Evolutionary conservation across 2,113 vertebrate species (phyloP).

Genomic region (Spilogale gracilis): DNA sequence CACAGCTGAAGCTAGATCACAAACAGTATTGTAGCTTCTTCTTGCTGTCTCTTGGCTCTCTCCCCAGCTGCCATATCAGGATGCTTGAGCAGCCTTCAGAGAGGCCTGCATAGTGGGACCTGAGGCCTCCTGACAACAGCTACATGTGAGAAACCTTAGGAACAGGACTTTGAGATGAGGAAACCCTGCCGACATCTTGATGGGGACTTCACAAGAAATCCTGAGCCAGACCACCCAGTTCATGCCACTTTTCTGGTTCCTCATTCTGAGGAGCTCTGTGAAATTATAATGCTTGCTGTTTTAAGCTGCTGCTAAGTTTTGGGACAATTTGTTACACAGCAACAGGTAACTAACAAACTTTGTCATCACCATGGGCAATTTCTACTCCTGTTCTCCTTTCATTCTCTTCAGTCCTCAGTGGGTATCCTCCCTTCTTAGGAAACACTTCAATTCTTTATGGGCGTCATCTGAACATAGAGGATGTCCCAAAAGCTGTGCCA

Average conservation of each 20-base stretch:
- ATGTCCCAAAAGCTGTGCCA: background rate
- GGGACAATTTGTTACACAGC: background rate
- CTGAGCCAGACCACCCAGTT: background rate
- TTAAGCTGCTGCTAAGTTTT: background rate
- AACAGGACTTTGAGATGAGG: background rate
- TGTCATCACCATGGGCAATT: background rate
- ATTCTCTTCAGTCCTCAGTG: background rate
- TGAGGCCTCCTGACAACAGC: background rate
- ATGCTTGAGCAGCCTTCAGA: background rate
- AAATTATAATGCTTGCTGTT: background rate
- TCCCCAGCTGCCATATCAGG: background rate
- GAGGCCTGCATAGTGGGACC: accelerated
- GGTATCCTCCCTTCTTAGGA: background rate
- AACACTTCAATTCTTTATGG: background rate
- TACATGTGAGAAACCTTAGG: background rate
- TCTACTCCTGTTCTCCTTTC: background rate
- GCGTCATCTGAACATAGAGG: background rate
- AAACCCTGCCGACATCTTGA: background rate
- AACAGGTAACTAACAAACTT: background rate
- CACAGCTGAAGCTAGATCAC: background rate
- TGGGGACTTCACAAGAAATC: background rate
- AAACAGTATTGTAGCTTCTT: background rate
- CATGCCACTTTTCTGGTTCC: background rate
- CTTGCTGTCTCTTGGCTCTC: background rate
- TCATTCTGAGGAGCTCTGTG: background rate